Conservation (phyloP, 2,888 invertebrate species). For the Callosobruchus maculatus region DNA sequence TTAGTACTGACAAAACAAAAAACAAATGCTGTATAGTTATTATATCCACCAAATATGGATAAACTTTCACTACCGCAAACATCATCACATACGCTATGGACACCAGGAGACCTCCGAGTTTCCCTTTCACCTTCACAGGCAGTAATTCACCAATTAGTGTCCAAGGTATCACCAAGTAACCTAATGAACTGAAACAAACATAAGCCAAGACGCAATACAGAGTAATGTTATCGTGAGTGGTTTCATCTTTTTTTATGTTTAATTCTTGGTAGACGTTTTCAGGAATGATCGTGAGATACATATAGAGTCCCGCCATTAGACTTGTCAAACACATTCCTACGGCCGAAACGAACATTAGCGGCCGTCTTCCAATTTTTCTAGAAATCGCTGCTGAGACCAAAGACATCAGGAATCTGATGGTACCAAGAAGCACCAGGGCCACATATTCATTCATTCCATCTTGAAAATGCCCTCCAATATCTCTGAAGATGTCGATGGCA, state of each 20-base stretch:
- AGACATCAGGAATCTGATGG: constrained; percentile 54
- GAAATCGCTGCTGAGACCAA: constrained; percentile 51
- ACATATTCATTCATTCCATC: constrained; percentile 49
- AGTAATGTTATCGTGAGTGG: constrained; percentile 44
- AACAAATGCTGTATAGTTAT: constrained; percentile 50
- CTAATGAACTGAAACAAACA: constrained; percentile 54
- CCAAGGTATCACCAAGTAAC: constrained; percentile 59
- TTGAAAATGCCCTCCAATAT: constrained; percentile 49
- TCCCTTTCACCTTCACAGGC: constrained; percentile 53
- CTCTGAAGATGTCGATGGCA: constrained; percentile 53
- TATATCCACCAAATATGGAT: constrained; percentile 48
- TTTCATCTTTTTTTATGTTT: constrained; percentile 27
- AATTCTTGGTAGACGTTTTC: constrained; percentile 30
- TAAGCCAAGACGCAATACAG: constrained; percentile 52
- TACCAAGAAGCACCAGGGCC: constrained; percentile 52
- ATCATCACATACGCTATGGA: constrained; percentile 55
- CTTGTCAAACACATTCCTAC: constrained; percentile 54
- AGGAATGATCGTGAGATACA: constrained; percentile 30
- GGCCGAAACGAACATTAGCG: constrained; percentile 52
- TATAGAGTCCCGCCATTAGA: constrained; percentile 42
- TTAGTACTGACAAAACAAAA: constrained; percentile 49
- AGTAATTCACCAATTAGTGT: constrained; percentile 55
- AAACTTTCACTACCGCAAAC: constrained; percentile 54
- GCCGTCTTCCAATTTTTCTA: constrained; percentile 50
- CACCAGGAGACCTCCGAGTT: constrained; percentile 52